Evolutionary conservation across 2,113 vertebrate genomes (phyloP), one percentile per base, ranked within the genome.

Genomic region (Capricornis sumatraensis): DNA sequence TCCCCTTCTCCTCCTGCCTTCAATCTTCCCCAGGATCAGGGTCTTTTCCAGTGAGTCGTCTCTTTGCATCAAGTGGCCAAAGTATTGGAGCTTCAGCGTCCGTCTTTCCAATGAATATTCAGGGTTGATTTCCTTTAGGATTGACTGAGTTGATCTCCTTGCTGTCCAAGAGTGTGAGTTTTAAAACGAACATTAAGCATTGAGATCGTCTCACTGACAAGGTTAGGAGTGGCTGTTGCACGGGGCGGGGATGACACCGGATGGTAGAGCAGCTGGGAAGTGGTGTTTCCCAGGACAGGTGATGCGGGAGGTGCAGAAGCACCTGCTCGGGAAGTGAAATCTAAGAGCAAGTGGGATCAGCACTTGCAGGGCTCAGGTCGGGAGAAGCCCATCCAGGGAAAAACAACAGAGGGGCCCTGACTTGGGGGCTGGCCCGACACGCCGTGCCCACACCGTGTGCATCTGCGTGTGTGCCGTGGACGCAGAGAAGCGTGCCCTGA

Each of bases 401-500:
- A 40, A 57, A 33, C 36, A 36, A 21, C 13, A 0, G 11, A 27
- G 64, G 28, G n/a, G 71, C 53, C 14, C 9, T 52, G 23, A 47
- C 13, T 3, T 28, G 27, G 53, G 53, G 79, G 16, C 16, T 89
- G 10, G 53, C 47, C 76, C 3, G 5, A 23, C 47, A 21, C 7
- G 3, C 3, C 1, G 3, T 25, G 74, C 62, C 28, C 1, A 0
- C 11, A 13, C 28, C 17, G 33, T 14, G 30, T 2, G 12, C 9
- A 0, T 62, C 16, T 45, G 7, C 2, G 1, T 19, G 52, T 47
- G 11, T 6, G 3, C 58, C 3, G 0, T 52, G 7, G 7, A 71
- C 11, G 2, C 15, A 0, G 6, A 36, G 64, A 84, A 50, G 67
- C 2, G 0, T 62, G n/a, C 36, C 81, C 87, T 7, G 36, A 52